A percentile compares a stretch with the other conserved stretches of the same genome.
Evolutionary conservation across 2,888 invertebrate species (phyloP).

Genomic region (Diadegma fenestrale): DNA sequence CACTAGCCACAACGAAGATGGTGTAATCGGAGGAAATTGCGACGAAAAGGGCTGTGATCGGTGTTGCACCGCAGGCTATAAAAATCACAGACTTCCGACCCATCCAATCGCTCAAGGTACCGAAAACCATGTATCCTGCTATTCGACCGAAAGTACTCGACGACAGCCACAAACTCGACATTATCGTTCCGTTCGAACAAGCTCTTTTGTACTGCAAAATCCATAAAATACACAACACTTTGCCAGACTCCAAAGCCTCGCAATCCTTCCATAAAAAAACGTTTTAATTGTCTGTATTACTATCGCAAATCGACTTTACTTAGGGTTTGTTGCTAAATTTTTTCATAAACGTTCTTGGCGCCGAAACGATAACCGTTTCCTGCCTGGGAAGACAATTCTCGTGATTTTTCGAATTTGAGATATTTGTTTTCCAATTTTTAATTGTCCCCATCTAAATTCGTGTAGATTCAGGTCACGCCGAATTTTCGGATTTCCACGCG

Average conservation of each 20-base stretch:
- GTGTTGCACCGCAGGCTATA: constrained; percentile 69
- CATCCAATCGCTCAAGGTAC: constrained; percentile 67
- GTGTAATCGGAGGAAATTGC: constrained; percentile 57
- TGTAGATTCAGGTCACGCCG: too few species aligned
- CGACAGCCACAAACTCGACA: constrained; percentile 68
- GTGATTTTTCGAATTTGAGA: too few species aligned
- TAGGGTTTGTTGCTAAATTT: too few species aligned
- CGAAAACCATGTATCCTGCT: constrained; percentile 67
- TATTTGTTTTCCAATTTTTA: too few species aligned
- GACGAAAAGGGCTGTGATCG: constrained; percentile 67
- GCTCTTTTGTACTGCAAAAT: constrained; percentile 65
- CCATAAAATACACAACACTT: not conserved
- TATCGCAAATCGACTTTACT: too few species aligned
- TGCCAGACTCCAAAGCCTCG: not conserved
- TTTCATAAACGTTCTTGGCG: too few species aligned
- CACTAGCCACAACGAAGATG: constrained; percentile 62
- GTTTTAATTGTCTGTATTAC: too few species aligned
- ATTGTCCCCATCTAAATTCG: too few species aligned
- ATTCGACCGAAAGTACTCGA: constrained; percentile 68
- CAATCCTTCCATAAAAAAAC: not conserved
- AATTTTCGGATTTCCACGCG: too few species aligned
- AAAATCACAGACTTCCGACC: constrained; percentile 70
- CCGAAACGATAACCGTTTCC: too few species aligned
- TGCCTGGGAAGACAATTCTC: too few species aligned
- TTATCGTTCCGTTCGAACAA: constrained; percentile 62